phyloP scores from a whole-genome alignment of 2,888 invertebrate genomes.

The Drosophila ustulata region DNA sequence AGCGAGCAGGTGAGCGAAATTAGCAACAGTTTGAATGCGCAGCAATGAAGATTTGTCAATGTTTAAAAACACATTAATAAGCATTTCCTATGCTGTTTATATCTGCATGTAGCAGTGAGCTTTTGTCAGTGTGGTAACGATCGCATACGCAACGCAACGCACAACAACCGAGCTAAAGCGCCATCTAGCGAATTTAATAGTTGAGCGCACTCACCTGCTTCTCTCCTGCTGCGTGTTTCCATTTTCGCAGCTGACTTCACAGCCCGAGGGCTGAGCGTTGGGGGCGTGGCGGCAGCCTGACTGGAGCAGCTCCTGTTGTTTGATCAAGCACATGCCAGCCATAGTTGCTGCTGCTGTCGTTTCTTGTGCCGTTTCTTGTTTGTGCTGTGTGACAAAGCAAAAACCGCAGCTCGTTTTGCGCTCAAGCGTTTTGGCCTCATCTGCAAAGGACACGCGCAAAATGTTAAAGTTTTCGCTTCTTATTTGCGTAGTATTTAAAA shows the following conservation, averaged over 20 bases:
- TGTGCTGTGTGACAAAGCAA: conserved; percentile 27
- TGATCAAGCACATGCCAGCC: conserved; percentile 13
- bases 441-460: conserved; percentile 12
- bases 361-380: neutral
- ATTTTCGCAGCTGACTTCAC: neutral
- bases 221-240: neutral
- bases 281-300: conserved; percentile 11
- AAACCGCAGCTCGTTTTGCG: conserved; percentile 21
- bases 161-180: neutral
- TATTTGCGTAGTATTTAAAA: conserved; percentile 6
- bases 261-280: neutral
- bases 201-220: neutral
- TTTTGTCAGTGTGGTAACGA: neutral
- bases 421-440: conserved; percentile 1
- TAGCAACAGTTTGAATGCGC: no score
- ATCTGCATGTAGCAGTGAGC: neutral
- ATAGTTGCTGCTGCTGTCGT: neutral
- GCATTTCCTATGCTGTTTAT: no score
- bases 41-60: neutral
- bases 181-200: conserved; percentile 1
- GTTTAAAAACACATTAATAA: neutral
- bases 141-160: neutral
- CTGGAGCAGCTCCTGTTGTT: conserved; percentile 11
- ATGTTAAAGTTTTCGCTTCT: conserved; percentile 7
- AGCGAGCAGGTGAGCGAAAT: neutral